phyloP scores from a whole-genome alignment of 2,113 vertebrate species.

The Silurus asotus region DNA sequence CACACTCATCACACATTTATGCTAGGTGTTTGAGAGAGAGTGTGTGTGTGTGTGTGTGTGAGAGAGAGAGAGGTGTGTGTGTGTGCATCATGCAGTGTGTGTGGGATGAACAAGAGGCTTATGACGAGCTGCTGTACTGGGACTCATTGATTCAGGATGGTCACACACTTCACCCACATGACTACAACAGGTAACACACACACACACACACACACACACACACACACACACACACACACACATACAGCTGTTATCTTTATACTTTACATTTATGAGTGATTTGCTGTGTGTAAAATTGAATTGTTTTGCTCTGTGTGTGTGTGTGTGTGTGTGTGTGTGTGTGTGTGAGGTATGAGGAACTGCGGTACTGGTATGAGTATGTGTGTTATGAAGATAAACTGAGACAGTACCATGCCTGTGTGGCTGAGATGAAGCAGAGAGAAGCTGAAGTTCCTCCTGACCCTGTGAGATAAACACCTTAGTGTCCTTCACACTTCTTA shows the following conservation, averaged over 20 bases:
- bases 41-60: background rate
- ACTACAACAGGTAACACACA: constrained; percentile 71
- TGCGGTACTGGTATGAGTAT: constrained; percentile 78
- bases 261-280: background rate
- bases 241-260: background rate
- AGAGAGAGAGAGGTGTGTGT: background rate
- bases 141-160: constrained; percentile 74
- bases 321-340: background rate
- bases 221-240: constrained; percentile 1
- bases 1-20: background rate
- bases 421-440: constrained; percentile 63
- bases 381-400: constrained; percentile 75
- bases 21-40: background rate
- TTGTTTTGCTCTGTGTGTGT: background rate
- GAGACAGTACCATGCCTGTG: constrained; percentile 70
- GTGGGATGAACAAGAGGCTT: constrained; percentile 76
- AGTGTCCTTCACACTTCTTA: background rate
- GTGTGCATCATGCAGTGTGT: constrained; percentile 27
- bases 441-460: constrained; percentile 55
- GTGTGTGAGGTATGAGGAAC: constrained; percentile 72
- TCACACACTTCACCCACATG: constrained; percentile 69
- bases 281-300: background rate
- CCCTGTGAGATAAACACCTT: constrained; percentile 15
- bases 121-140: constrained; percentile 80
- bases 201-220: background rate